Base-by-base conservation (phyloP, 1,140 invertebrate genomes). In the Eulimnadia texana region DNA sequence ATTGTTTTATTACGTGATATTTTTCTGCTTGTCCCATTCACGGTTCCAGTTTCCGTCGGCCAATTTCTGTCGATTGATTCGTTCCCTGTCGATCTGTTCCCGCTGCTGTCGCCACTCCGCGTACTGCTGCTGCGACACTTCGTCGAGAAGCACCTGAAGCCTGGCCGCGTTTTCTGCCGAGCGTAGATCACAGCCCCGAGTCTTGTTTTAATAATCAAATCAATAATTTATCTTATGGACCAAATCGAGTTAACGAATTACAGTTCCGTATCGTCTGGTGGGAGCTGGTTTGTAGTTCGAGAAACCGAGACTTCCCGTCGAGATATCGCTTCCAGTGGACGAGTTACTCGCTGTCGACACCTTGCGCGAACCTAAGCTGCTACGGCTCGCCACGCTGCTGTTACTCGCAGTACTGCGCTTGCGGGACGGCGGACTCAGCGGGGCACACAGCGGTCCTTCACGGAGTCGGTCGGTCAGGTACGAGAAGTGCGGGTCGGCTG, bases 1-100 rank as follows among this genome's bases (percentile, higher is more conserved):
- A 42, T 42, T 42, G 33, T 9, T 42, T 42, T n/a, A n/a, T n/a
- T n/a, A n/a, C n/a, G n/a, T n/a, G n/a, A n/a, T n/a, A n/a, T n/a
- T n/a, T 9, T 58, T 58, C 20, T 58, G 55, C 16, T 58, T 58
- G 27, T 58, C 55, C 55, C 55, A 58, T 25, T 58, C 55, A n/a
- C 55, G 55, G 19, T 25, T 20, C 55, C 55, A 58, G 9, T 27
- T 33, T 2, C 55, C 55, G 23, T 58, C 23, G 42, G 28, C 42
- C 13, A 20, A 23, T 42, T 58, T 58, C 42, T 58, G 55, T 2
- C 55, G 55, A 16, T 58, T 42, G 16, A 58, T 33, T 22, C 55
- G 55, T 2, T 58, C 55, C 11, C 42, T 22, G 19, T 58, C 55
- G 27, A 58, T 19, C 6, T 58, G 6, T 16, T 24, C 24, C 13